Base-by-base conservation (phyloP, 2,888 invertebrate genomes). In the Lacanobia wlatinum region DNA sequence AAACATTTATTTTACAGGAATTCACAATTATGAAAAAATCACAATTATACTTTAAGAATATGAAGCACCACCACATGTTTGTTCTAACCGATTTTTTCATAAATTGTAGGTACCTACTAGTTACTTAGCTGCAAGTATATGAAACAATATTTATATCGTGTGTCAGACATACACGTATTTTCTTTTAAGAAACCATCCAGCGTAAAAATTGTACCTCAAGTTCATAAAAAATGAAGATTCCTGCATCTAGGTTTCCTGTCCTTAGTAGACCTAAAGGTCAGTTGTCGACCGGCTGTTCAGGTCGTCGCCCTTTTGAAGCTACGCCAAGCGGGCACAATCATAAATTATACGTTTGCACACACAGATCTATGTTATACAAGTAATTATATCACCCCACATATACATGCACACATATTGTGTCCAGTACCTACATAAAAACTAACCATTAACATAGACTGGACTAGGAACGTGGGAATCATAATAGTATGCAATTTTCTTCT, bases 221-320 rank as follows among this genome's bases (percentile, higher is more conserved):
- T 59, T 60, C 8, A 34, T 12, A 65, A 80, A 80, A 84, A 84
- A 76, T 75, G 72, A 77, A 65, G 69, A 79, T 77, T 77, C 70
- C 52, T 62, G 53, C 64, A 78, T 71, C 78, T 87, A 77, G 82
- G 82, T 84, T 87, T 83, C 83, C 84, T 84, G 82, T 83, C 84
- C 78, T 76, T 78, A 84, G 86, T 85, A 84, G 82, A 87, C 81
- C 80, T 90, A 95, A 95, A 95, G 95, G 95, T 95, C 92, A 95
- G 89, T 92, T 92, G 94, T 90, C 89, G 90, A 89, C 91, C 90
- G 88, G 84, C 88, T 87, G 83, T 82, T 88, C 91, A 93, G 94
- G 92, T 92, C 92, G 87, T 90, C 90, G 92, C 90, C 91, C 94
- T 89, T 88, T 88, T 90, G 86, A 81, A 78, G 86, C 84, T 87